Percentiles rank a stretch among this genome's conserved stretches.
These are phyloP conservation scores for Trichopoda pennipes DNA, from an alignment of 2,888 invertebrate genomes.

Conservation along the genomic window DNA sequence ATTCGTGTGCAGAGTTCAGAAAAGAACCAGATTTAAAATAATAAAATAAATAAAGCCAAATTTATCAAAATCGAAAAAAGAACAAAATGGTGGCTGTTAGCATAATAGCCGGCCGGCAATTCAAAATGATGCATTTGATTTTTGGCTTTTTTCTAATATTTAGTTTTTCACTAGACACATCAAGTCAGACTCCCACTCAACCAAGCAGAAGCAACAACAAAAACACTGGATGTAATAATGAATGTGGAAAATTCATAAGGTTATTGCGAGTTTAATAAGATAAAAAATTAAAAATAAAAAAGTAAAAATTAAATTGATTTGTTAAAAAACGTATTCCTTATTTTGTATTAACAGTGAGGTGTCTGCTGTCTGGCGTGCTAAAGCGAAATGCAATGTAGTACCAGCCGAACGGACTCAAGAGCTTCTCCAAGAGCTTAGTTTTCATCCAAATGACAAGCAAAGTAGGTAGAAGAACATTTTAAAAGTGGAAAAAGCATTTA, in stretches of 20 bases:
- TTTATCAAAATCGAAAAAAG: too few relatives aligned
- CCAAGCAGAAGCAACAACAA: neutral
- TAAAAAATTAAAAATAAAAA: too few relatives aligned
- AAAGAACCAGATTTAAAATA: too few relatives aligned
- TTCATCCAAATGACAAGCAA: conserved; percentile 92
- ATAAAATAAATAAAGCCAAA: conserved; percentile 12
- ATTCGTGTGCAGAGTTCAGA: conserved; percentile 16
- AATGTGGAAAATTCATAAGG: conserved; percentile 54
- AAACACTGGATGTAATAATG: neutral
- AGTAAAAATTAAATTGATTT: neutral
- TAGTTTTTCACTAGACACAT: conserved; percentile 17
- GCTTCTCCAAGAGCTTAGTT: conserved; percentile 90
- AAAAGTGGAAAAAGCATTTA: too few relatives aligned
- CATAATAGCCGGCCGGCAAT: conserved; percentile 52
- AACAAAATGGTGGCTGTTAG: conserved; percentile 49
- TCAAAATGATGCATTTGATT: conserved; percentile 59
- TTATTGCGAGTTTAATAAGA: conserved; percentile 7
- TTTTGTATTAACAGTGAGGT: conserved; percentile 86
- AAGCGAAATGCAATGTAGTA: conserved; percentile 86
- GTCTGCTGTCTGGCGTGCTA: conserved; percentile 88
- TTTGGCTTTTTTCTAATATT: conserved; percentile 44
- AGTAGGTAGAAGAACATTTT: conserved; percentile 82
- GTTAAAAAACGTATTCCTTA: conserved; percentile 65
- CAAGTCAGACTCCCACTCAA: conserved; percentile 36
- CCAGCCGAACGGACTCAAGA: conserved; percentile 88